Evolutionary conservation across 2,113 vertebrate genomes (phyloP).

Genomic region (Struthio camelus): DNA sequence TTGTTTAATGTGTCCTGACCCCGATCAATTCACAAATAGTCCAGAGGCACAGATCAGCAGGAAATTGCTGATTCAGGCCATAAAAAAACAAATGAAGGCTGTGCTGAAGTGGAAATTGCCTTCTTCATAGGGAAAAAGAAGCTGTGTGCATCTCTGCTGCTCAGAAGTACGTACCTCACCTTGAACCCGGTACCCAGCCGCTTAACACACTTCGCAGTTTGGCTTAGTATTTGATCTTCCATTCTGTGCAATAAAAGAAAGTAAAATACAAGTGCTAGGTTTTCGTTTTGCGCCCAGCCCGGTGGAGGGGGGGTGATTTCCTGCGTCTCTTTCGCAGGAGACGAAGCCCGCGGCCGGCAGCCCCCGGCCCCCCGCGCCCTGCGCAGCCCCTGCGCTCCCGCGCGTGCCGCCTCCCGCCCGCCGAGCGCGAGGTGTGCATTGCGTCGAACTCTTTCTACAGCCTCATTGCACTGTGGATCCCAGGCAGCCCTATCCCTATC

Average conservation of each 20-base stretch:
- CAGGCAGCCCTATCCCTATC: background rate
- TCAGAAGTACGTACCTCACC: background rate
- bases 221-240: background rate
- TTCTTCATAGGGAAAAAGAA: background rate
- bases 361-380: background rate
- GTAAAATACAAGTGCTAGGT: background rate
- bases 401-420: too few relatives aligned
- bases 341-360: background rate
- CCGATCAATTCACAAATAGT: background rate
- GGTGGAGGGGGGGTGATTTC: background rate
- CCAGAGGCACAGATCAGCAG: background rate
- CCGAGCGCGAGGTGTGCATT: accelerated
- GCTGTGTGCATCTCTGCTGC: background rate
- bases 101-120: background rate
- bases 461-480: accelerated
- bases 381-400: too few relatives aligned
- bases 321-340: accelerated
- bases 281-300: background rate
- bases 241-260: background rate
- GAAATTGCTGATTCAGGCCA: background rate
- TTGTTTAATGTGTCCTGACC: background rate
- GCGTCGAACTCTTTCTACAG: background rate
- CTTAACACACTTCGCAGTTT: background rate
- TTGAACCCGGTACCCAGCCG: background rate
- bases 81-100: background rate